Base-by-base conservation (phyloP, 2,113 vertebrate species). In the Syngnathus floridae region DNA sequence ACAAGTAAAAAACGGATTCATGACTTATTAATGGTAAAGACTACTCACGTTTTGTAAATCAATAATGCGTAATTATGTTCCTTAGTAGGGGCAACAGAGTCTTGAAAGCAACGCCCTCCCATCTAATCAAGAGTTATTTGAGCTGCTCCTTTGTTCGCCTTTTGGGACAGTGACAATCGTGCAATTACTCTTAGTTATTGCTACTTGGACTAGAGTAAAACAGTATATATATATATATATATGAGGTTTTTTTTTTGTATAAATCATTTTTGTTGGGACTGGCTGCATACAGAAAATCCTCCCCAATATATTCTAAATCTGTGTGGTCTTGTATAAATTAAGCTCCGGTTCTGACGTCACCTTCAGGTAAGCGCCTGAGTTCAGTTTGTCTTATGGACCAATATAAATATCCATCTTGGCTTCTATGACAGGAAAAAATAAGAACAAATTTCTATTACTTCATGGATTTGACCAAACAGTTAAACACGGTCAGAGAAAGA, bases 141-240 rank as follows among this genome's bases (percentile, higher is more conserved):
- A 88, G 82, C 78, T 54, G 67, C 72, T 72, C 73, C 82, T 83
- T 83, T 84, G 83, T 86, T 87, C 82, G 84, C 78, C 86, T 77
- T 77, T 66, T 86, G 90, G 85, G 88, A 85, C 70, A 19, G 49
- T 78, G 75, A 79, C 73, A 67, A 74, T 72, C 83, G 85, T 89
- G 88, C 87, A 89, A 86, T 87, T 90, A 91, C 90, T 90, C 90
- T 89, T 90, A 90, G 89, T 84, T 70, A 82, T 76, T 84, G 81
- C 82, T 78, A 77, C 83, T 82, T 82, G 75, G 79, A 72, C 72
- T 84, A 81, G 85, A 85, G 84, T 86, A 87, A 64, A 72, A 64
- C 65, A 75, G 66, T 52, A 75, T 77, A 73, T 66, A 64, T 73
- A 52, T 49, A 37, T n/a, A 64, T 75, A 67, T 66, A 55, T 72